These are phyloP conservation scores for Chiroxiphia lanceolata DNA, from an alignment of 2,797 vertebrate genomes.

Conservation along the genomic window DNA sequence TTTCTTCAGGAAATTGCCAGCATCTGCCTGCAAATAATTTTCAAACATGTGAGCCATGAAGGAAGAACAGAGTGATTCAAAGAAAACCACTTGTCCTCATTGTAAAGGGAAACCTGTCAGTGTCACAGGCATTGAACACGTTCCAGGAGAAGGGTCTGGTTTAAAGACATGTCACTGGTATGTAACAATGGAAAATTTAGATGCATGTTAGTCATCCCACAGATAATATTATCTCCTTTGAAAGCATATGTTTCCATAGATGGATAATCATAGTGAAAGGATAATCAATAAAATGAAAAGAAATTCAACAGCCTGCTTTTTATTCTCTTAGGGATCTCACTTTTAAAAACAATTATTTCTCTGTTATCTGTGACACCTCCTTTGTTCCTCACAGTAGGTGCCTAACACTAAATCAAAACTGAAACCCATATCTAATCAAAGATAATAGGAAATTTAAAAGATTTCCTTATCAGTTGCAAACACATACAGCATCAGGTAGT, in stretches of 20 bases:
- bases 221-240: constrained; percentile 41
- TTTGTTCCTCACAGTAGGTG: constrained; percentile 53
- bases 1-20: constrained; percentile 70
- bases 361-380: constrained; percentile 10
- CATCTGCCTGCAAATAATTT: constrained; percentile 60
- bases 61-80: constrained; percentile 51
- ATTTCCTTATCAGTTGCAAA: constrained; percentile 53
- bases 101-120: constrained; percentile 46
- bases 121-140: background rate
- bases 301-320: constrained; percentile 54
- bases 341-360: constrained; percentile 49
- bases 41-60: constrained; percentile 59
- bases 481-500: constrained; percentile 14
- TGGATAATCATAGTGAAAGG: constrained; percentile 46
- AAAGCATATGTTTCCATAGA: constrained; percentile 51
- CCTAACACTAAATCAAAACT: constrained; percentile 50
- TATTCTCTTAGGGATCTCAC: constrained; percentile 33
- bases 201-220: constrained; percentile 1
- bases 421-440: constrained; percentile 38
- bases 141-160: background rate
- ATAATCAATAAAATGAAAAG: constrained; percentile 52
- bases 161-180: background rate
- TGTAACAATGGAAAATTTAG: constrained; percentile 35
- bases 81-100: constrained; percentile 44
- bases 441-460: constrained; percentile 38